Conservation (phyloP, 2,888 invertebrate species). For the Sclerodermus sp. region DNA sequence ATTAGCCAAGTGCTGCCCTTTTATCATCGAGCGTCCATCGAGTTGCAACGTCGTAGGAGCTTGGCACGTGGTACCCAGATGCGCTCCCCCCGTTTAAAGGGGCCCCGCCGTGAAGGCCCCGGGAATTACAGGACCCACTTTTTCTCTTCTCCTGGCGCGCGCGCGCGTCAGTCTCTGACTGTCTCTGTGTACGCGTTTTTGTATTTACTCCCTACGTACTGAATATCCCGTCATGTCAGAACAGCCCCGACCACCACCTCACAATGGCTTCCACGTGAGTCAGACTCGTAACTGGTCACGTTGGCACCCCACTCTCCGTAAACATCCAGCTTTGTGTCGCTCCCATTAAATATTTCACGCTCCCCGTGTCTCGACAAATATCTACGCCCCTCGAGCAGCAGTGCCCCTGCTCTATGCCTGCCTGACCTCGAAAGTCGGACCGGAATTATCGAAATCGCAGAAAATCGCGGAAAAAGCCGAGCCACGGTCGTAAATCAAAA, state of each 20-base stretch:
- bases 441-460: too few species aligned
- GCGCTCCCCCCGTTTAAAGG: conserved; percentile 6
- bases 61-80: conserved; percentile 35
- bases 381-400: too few species aligned
- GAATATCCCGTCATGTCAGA: conserved; percentile 24
- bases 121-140: conserved; percentile 14
- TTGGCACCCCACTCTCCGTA: not conserved
- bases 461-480: too few species aligned
- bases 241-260: conserved; percentile 7
- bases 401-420: too few species aligned
- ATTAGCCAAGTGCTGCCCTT: too few species aligned
- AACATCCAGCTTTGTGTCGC: too few species aligned
- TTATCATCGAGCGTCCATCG: too few species aligned
- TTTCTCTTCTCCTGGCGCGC: not conserved
- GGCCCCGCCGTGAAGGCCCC: conserved; percentile 16
- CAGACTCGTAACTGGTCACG: not conserved
- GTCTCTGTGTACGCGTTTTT: not conserved
- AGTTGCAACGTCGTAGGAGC: not conserved
- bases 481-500: too few species aligned
- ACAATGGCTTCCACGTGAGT: conserved; percentile 13
- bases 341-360: too few species aligned
- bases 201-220: conserved; percentile 20
- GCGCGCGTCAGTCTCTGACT: conserved; percentile 6
- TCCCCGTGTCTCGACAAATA: too few species aligned
- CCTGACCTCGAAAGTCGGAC: too few species aligned